Evolutionary conservation across 2,888 invertebrate species (phyloP).

Genomic region (Sericinus montela): DNA sequence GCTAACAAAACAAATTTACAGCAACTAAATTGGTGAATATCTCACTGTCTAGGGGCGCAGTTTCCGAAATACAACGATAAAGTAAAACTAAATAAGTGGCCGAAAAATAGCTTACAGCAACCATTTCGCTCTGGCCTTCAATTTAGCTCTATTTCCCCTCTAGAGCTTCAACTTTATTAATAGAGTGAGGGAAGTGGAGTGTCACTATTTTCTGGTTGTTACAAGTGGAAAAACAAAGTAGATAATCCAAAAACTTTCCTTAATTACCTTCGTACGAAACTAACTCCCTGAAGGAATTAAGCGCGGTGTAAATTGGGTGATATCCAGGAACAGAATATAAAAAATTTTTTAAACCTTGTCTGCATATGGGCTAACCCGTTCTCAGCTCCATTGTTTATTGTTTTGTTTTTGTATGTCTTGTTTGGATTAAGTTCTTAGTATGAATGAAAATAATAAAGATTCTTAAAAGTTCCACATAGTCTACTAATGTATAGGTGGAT

Average conservation of each 20-base stretch:
- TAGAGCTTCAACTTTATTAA: constrained; percentile 18
- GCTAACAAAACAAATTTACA: constrained; percentile 65
- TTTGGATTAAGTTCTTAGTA: too few relatives aligned
- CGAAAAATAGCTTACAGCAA: constrained; percentile 57
- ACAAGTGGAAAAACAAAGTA: constrained; percentile 64
- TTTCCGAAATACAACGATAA: constrained; percentile 57
- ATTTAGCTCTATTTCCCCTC: constrained; percentile 24
- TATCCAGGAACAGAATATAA: constrained; percentile 57
- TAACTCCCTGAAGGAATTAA: constrained; percentile 73
- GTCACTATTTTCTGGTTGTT: constrained; percentile 38
- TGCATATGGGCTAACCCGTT: background rate
- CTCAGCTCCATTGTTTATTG: too few relatives aligned
- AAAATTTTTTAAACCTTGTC: constrained; percentile 16
- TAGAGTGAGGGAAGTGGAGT: constrained; percentile 30
- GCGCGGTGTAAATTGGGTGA: constrained; percentile 57
- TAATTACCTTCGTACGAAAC: constrained; percentile 70
- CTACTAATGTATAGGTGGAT: too few relatives aligned
- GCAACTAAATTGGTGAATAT: constrained; percentile 72
- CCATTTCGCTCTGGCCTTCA: constrained; percentile 42
- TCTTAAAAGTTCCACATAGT: too few relatives aligned
- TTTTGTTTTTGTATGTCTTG: too few relatives aligned
- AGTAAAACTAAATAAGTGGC: constrained; percentile 71
- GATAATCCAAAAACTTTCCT: constrained; percentile 74
- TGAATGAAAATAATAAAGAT: too few relatives aligned
- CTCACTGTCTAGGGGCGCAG: constrained; percentile 66